Evolutionary conservation across 2,888 invertebrate genomes (phyloP).

Genomic region (Machimus rusticus): DNA sequence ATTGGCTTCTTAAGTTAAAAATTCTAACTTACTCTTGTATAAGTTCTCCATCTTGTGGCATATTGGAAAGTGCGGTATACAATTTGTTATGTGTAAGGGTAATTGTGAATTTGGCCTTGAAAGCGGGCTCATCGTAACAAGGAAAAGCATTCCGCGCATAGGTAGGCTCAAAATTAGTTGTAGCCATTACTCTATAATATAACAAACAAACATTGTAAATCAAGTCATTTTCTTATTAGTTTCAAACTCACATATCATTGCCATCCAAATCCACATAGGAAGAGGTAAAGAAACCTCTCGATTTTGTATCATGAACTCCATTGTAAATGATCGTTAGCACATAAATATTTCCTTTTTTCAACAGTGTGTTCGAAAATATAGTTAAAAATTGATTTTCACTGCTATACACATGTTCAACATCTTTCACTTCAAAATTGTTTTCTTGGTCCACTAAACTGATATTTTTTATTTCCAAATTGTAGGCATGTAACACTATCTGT

Average conservation of each 20-base stretch:
- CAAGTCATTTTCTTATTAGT: neutral
- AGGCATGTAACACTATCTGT: neutral
- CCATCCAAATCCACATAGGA: constrained; percentile 56
- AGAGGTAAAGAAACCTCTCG: neutral
- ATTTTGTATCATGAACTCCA: neutral
- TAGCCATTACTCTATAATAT: neutral
- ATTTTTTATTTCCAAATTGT: neutral
- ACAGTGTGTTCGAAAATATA: neutral
- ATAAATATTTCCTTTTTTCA: neutral
- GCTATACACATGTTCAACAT: neutral
- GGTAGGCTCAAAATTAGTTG: neutral
- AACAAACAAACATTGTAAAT: neutral
- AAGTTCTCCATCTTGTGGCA: neutral
- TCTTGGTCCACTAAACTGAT: neutral
- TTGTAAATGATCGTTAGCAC: neutral
- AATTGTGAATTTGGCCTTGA: neutral
- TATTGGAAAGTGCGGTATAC: neutral
- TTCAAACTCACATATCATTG: constrained; percentile 58
- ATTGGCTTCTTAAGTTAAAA: neutral
- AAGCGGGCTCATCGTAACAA: neutral
- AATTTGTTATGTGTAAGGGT: neutral
- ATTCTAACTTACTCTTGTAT: neutral
- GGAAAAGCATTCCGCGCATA: neutral
- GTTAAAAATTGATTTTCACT: neutral
- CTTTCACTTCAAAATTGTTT: neutral